Conservation (phyloP, 2,888 invertebrate genomes). For the Drosophila falleni region DNA sequence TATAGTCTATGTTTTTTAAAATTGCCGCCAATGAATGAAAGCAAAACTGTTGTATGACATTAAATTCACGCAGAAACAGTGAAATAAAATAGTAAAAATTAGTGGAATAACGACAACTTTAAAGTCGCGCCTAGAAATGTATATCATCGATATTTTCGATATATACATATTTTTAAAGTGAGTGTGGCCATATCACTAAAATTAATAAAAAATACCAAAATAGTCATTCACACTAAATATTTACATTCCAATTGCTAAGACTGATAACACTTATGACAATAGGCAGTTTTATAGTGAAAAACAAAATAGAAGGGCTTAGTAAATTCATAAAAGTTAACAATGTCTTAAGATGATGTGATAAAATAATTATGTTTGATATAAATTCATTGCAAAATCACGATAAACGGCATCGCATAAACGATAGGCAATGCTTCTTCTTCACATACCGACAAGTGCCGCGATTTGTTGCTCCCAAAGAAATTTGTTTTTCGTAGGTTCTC, state of each 20-base stretch:
- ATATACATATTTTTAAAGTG: no score
- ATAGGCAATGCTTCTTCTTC: slow-evolving; percentile 52
- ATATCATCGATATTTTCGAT: no score
- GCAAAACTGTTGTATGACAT: no score
- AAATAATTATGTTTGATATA: not conserved
- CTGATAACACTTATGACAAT: not conserved
- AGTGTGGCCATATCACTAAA: no score
- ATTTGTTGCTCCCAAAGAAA: slow-evolving; percentile 57
- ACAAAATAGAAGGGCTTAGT: no score
- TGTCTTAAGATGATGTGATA: not conserved
- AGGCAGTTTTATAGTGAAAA: not conserved
- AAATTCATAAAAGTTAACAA: not conserved
- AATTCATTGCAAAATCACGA: slow-evolving; percentile 4
- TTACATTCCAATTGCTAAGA: slow-evolving; percentile 7
- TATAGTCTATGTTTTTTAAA: no score
- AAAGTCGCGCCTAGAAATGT: no score
- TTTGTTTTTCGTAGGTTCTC: slow-evolving; percentile 47
- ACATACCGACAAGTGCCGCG: slow-evolving; percentile 62
- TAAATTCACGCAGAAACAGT: no score
- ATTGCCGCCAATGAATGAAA: no score
- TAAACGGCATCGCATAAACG: slow-evolving; percentile 33
- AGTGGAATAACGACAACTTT: no score
- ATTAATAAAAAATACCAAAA: no score
- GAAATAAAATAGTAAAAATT: no score
- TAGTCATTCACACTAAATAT: slow-evolving; percentile 27